These are phyloP conservation scores for Rhynchonycteris naso DNA, from an alignment of 2,797 vertebrate species.

Conservation along the genomic window DNA sequence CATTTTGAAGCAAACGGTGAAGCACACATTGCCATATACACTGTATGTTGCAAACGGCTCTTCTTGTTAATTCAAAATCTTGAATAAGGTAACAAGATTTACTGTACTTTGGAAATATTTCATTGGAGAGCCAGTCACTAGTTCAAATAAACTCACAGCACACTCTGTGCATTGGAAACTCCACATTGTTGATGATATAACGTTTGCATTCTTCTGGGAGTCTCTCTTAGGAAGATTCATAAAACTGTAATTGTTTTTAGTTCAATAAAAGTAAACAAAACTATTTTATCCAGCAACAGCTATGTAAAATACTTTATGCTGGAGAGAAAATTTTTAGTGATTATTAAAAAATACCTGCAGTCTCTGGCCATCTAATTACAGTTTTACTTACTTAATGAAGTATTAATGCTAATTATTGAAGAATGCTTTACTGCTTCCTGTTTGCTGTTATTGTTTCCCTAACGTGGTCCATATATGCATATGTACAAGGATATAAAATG, in stretches of 20 bases:
- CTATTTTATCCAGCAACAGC: not conserved
- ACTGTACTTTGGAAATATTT: not conserved
- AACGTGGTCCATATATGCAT: not conserved
- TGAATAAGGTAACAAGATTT: not conserved
- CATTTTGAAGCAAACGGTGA: not conserved
- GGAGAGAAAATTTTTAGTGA: constrained; percentile 33
- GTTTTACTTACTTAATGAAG: constrained; percentile 31
- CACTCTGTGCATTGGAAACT: not conserved
- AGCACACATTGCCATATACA: not conserved
- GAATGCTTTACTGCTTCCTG: not conserved
- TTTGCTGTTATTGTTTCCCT: not conserved
- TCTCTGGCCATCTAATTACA: not conserved
- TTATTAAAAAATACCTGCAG: constrained; percentile 39
- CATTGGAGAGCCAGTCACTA: not conserved
- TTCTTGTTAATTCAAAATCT: not conserved
- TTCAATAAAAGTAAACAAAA: constrained; percentile 33
- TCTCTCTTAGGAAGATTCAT: not conserved
- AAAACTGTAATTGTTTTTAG: constrained; percentile 18
- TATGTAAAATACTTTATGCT: constrained; percentile 7
- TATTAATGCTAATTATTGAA: constrained; percentile 49
- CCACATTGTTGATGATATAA: not conserved
- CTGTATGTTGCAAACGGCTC: not conserved
- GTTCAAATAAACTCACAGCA: not conserved
- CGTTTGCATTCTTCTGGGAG: not conserved
- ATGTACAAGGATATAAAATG: not conserved